These are phyloP conservation scores for Menidia beryllina DNA, from an alignment of 2,113 vertebrate species.

Conservation along the genomic window DNA sequence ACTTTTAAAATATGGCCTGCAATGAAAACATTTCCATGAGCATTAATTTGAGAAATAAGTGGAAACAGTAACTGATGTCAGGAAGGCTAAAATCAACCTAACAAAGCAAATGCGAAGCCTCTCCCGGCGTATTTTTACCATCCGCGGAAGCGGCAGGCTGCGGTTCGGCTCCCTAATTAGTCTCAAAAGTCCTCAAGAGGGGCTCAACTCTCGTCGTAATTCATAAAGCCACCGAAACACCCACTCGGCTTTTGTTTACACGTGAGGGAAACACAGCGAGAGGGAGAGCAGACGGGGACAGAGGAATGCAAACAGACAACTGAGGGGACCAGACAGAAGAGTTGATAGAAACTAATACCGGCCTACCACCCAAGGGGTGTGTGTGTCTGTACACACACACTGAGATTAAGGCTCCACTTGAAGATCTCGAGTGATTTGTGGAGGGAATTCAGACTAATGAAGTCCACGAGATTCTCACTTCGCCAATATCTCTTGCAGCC, in stretches of 20 bases:
- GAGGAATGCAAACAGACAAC: conserved; percentile 51
- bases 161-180: conserved; percentile 4
- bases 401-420: conserved; percentile 51
- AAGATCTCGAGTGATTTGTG: background rate
- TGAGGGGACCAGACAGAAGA: conserved; percentile 26
- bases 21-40: conserved; percentile 51
- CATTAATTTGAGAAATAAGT: conserved; percentile 66
- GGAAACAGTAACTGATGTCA: conserved; percentile 59
- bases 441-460: background rate
- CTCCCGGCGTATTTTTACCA: conserved; percentile 17
- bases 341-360: conserved; percentile 37
- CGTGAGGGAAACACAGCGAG: conserved; percentile 19
- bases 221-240: conserved; percentile 53
- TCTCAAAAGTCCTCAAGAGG: conserved; percentile 43
- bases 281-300: conserved; percentile 12
- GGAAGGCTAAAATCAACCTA: conserved; percentile 30
- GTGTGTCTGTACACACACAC: conserved; percentile 16
- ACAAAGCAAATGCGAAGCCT: too few species aligned
- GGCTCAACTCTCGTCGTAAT: conserved; percentile 14
- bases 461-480: background rate
- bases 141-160: conserved; percentile 12
- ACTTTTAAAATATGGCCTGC: conserved; percentile 46
- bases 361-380: conserved; percentile 1
- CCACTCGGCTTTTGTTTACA: conserved; percentile 61
- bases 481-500: background rate